phyloP scores from a whole-genome alignment of 1,140 invertebrate genomes.

The Triops longicaudatus region DNA sequence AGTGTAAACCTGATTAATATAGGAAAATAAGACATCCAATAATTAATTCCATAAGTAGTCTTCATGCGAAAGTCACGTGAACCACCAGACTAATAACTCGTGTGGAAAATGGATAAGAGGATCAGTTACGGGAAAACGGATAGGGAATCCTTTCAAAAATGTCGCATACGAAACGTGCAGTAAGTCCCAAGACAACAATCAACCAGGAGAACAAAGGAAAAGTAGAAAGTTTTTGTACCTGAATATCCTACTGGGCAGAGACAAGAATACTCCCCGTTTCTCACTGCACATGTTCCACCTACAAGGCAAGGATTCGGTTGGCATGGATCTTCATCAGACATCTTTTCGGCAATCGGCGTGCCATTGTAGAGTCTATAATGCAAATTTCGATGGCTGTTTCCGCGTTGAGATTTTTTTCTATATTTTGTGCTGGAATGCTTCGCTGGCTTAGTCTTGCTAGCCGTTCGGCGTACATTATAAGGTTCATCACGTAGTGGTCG shows the following conservation, averaged over 20 bases:
- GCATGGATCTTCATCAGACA: conserved; percentile 23
- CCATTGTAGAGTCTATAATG: neutral
- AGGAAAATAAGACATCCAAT: neutral
- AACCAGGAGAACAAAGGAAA: neutral
- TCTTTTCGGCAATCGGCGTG: neutral
- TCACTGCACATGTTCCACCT: conserved; percentile 19
- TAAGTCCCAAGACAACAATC: neutral
- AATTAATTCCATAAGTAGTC: neutral
- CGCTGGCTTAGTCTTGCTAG: neutral
- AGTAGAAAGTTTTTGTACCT: neutral
- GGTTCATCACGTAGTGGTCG: conserved; percentile 5
- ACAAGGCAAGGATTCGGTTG: conserved; percentile 24
- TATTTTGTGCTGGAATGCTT: neutral
- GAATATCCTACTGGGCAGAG: conserved; percentile 1
- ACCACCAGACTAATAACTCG: too few relatives aligned
- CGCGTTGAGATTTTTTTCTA: neutral
- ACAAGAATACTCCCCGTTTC: neutral
- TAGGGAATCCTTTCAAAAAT: too few relatives aligned
- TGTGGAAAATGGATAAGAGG: too few relatives aligned
- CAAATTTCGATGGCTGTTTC: neutral
- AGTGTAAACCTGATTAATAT: conserved; percentile 20
- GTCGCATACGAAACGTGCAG: neutral
- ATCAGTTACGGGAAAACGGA: too few relatives aligned
- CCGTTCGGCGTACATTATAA: neutral
- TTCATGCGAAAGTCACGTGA: too few relatives aligned